phyloP scores from a whole-genome alignment of 2,797 vertebrate species.

The Thaleichthys pacificus region DNA sequence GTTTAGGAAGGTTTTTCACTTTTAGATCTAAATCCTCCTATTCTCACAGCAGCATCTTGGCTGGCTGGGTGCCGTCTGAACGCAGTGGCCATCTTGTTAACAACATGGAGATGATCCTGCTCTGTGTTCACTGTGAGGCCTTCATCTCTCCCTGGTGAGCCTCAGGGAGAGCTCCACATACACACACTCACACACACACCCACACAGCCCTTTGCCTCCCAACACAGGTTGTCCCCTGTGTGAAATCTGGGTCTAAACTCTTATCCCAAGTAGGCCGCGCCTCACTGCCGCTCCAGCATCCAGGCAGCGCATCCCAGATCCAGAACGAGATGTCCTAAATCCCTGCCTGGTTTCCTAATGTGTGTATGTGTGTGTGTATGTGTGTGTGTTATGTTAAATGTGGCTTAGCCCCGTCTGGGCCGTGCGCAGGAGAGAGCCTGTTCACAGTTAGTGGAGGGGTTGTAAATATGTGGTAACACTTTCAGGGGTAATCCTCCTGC shows the following conservation, averaged over 20 bases:
- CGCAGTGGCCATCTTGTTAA: slow-evolving; percentile 41
- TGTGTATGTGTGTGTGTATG: too few relatives aligned
- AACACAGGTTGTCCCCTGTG: slow-evolving; percentile 72
- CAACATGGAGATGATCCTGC: slow-evolving; percentile 57
- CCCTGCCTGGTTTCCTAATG: slow-evolving; percentile 70
- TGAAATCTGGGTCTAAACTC: slow-evolving; percentile 63
- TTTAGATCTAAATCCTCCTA: too few relatives aligned
- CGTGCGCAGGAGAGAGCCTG: slow-evolving; percentile 71
- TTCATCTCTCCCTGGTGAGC: slow-evolving; percentile 60
- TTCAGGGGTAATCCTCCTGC: slow-evolving; percentile 77
- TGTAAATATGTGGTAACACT: slow-evolving; percentile 82
- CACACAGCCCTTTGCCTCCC: slow-evolving; percentile 48
- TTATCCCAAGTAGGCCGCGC: slow-evolving; percentile 44
- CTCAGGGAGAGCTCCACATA: slow-evolving; percentile 66
- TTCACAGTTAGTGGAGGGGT: slow-evolving; percentile 79
- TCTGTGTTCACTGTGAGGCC: slow-evolving; percentile 61
- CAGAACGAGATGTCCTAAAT: slow-evolving; percentile 70
- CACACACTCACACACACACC: slow-evolving; percentile 60
- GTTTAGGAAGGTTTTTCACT: too few relatives aligned
- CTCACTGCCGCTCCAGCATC: slow-evolving; percentile 57
- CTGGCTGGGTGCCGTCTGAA: background rate
- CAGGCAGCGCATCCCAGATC: slow-evolving; percentile 52
- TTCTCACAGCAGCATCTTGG: background rate
- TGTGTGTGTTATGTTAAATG: slow-evolving; percentile 61
- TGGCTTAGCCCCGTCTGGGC: slow-evolving; percentile 74